Percentiles rank a stretch among this genome's conserved stretches.
These are phyloP conservation scores for Lathamus discolor DNA, from an alignment of 2,113 vertebrate species.

Conservation along the genomic window DNA sequence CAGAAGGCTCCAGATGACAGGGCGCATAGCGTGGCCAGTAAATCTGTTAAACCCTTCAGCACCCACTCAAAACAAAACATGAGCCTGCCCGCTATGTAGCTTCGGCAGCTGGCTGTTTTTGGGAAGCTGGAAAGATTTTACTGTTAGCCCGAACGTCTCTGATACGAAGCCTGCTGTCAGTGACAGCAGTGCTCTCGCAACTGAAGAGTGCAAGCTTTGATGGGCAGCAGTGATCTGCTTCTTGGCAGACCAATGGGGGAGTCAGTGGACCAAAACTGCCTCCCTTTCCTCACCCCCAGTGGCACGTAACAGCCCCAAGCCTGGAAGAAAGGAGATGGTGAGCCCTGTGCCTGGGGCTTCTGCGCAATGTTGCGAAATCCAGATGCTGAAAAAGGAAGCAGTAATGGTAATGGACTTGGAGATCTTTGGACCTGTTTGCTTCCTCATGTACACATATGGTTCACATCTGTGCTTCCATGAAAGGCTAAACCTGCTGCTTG, in stretches of 20 bases:
- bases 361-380: background rate
- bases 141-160: background rate
- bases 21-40: fast-evolving
- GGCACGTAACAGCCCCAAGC: background rate
- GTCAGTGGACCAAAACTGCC: background rate
- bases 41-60: background rate
- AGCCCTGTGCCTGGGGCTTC: background rate
- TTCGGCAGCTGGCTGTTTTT: background rate
- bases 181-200: background rate
- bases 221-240: background rate
- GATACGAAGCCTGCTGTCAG: background rate
- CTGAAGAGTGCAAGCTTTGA: background rate
- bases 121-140: background rate
- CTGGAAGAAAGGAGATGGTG: background rate
- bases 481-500: background rate
- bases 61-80: background rate
- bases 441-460: background rate
- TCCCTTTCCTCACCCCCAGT: background rate
- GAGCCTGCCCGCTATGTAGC: background rate
- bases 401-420: background rate
- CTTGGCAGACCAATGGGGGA: fast-evolving
- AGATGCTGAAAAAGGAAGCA: background rate
- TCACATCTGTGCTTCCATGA: background rate
- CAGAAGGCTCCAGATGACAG: background rate
- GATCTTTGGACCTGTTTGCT: background rate